These are phyloP conservation scores for Dorcus hopei DNA, from an alignment of 2,888 invertebrate species.

Conservation along the genomic window DNA sequence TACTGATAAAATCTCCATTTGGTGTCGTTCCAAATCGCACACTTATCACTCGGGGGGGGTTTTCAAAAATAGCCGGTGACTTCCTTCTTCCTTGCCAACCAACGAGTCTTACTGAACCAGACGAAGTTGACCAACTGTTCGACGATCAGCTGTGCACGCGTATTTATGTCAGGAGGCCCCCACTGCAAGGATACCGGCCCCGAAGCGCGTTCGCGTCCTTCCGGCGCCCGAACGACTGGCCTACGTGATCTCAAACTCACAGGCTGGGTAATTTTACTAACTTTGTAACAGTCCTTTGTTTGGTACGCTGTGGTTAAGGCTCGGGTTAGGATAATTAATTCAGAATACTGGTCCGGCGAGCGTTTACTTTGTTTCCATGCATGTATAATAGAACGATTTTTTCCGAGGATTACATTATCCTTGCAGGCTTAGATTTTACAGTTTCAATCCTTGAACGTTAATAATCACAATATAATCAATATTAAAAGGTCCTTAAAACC, in stretches of 20 bases:
- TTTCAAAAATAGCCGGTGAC: too few relatives aligned
- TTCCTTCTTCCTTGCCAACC: too few relatives aligned
- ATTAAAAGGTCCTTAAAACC: too few relatives aligned
- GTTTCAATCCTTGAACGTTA: too few relatives aligned
- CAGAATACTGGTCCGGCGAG: background rate
- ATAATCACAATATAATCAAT: too few relatives aligned
- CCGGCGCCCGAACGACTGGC: slow-evolving; percentile 12
- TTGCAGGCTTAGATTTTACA: too few relatives aligned
- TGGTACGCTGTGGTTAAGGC: background rate
- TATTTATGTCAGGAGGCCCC: slow-evolving; percentile 1
- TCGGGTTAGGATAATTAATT: background rate
- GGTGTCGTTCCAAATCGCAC: background rate
- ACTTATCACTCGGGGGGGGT: too few relatives aligned
- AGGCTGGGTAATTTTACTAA: slow-evolving; percentile 3
- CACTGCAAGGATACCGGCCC: background rate
- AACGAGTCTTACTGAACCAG: background rate
- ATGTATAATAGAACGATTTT: too few relatives aligned
- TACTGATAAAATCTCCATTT: slow-evolving; percentile 22
- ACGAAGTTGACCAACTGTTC: slow-evolving; percentile 11
- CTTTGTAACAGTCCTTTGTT: slow-evolving; percentile 24
- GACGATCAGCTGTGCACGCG: background rate
- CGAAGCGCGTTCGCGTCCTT: slow-evolving; percentile 5
- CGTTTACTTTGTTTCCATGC: too few relatives aligned
- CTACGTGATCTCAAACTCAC: slow-evolving; percentile 24
- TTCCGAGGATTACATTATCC: too few relatives aligned